Conservation (phyloP, 2,113 vertebrate species). For the Grammomys dolichurus region DNA sequence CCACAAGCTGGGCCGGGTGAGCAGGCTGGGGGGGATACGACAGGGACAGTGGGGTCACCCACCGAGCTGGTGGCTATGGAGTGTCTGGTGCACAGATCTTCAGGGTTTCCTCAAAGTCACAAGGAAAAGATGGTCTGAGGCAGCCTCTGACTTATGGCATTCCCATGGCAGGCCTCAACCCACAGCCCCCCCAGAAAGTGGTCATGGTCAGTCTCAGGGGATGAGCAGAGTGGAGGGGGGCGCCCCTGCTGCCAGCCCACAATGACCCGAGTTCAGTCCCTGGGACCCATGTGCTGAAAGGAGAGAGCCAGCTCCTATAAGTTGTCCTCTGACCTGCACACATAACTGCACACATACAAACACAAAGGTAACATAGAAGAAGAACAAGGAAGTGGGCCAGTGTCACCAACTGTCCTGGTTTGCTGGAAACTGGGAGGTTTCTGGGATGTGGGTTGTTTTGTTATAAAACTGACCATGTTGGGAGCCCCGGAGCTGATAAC, state of each 20-base stretch:
- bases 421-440: not conserved
- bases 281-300: not conserved
- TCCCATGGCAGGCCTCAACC: not conserved
- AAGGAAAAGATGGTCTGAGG: not conserved
- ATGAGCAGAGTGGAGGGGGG: not conserved
- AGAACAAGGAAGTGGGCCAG: not conserved
- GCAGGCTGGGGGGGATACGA: constrained; percentile 44
- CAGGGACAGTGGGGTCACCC: rapidly evolving
- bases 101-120: not conserved
- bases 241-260: not conserved
- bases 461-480: not conserved
- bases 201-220: not conserved
- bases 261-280: not conserved
- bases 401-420: not conserved
- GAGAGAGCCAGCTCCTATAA: not conserved
- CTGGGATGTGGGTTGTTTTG: not conserved
- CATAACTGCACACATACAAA: not conserved
- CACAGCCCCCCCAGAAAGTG: not conserved
- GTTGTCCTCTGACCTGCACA: not conserved
- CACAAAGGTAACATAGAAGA: too few relatives aligned
- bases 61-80: not conserved
- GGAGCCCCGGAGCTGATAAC: not conserved
- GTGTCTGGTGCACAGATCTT: not conserved
- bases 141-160: not conserved
- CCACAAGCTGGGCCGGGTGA: constrained; percentile 98